A percentile compares a stretch with the other conserved stretches of the same genome.
These are phyloP conservation scores for Oostethus manadensis DNA, from an alignment of 2,113 vertebrate genomes.

Conservation along the genomic window DNA sequence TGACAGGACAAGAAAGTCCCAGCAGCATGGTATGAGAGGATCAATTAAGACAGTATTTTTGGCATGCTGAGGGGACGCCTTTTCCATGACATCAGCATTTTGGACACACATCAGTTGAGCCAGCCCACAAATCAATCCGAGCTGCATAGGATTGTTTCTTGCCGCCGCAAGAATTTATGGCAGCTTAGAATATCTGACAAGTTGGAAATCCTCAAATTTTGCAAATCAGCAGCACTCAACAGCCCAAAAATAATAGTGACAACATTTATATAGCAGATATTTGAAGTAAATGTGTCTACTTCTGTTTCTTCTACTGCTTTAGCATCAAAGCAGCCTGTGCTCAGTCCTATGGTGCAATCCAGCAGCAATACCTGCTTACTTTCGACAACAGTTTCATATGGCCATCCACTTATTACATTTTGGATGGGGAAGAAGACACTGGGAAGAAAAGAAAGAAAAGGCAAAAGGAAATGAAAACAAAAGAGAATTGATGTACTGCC, in stretches of 20 bases:
- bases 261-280: constrained; percentile 15
- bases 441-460: constrained; percentile 6
- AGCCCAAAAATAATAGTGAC: constrained; percentile 32
- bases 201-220: constrained; percentile 44
- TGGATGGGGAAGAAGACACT: neutral
- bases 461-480: constrained; percentile 3
- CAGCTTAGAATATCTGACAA: constrained; percentile 47
- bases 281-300: constrained; percentile 16
- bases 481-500: constrained; percentile 7
- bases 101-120: constrained; percentile 56
- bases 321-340: neutral
- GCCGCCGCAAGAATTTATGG: constrained; percentile 35
- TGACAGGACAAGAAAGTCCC: constrained; percentile 37
- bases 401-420: constrained; percentile 6
- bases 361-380: neutral
- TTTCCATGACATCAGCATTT: constrained; percentile 65
- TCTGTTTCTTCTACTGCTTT: neutral
- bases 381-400: neutral
- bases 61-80: constrained; percentile 49
- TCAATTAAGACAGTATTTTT: constrained; percentile 65
- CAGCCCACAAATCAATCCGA: constrained; percentile 51
- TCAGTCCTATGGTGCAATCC: neutral
- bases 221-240: constrained; percentile 20
- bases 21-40: constrained; percentile 40
- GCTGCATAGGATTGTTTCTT: constrained; percentile 33